phyloP scores from a whole-genome alignment of 2,797 vertebrate species.

The Cyclopterus lumpus region DNA sequence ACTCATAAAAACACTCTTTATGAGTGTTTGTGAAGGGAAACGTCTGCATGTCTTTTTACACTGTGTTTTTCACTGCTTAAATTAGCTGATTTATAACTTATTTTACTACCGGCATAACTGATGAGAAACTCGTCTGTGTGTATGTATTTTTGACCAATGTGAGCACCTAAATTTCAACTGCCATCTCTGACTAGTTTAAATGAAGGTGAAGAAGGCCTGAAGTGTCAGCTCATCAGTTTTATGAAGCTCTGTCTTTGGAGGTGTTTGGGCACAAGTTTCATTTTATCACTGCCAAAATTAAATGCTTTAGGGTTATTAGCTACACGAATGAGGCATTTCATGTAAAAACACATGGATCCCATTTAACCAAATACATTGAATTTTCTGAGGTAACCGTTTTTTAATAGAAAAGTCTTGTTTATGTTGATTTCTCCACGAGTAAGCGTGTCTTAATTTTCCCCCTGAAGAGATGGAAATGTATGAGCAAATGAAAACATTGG shows the following conservation, averaged over 20 bases:
- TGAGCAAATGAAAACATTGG: neutral
- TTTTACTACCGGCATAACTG: constrained; percentile 44
- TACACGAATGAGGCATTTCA: neutral
- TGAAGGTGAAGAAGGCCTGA: neutral
- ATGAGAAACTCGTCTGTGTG: constrained; percentile 14
- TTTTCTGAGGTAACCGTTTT: neutral
- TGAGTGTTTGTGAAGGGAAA: too few relatives aligned
- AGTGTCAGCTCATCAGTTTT: constrained; percentile 13
- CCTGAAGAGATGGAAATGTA: neutral
- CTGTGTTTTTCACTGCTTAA: constrained; percentile 38
- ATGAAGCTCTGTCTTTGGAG: constrained; percentile 1
- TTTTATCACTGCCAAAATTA: constrained; percentile 15
- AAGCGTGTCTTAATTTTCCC: neutral
- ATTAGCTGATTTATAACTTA: constrained; percentile 40
- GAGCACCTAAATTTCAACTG: neutral
- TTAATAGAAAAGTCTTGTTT: neutral
- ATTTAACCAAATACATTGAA: neutral
- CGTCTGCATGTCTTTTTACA: constrained; percentile 38
- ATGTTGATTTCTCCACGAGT: neutral
- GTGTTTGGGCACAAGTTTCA: neutral
- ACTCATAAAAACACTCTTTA: constrained; percentile 17
- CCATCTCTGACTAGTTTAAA: constrained; percentile 17
- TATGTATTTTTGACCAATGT: constrained; percentile 12
- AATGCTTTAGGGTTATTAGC: neutral
- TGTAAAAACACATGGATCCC: neutral